Evolutionary conservation across 1,140 invertebrate genomes (phyloP), one percentile per base, ranked within the genome.

Genomic region (Saccostrea glomerata): DNA sequence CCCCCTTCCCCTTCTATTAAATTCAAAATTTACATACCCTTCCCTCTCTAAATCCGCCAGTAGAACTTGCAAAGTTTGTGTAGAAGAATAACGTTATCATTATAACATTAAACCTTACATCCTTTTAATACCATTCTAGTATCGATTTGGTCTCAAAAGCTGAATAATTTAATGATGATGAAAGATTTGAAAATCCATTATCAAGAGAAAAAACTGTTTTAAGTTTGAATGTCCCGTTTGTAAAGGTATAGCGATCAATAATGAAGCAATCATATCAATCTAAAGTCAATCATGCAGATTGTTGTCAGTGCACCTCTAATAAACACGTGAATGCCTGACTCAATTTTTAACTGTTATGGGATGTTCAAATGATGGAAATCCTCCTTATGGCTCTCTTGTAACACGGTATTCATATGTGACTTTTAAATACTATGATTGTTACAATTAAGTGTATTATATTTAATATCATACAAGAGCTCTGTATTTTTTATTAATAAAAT

Each of bases 141-240:
- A 77, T 77, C 12, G 70, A 77, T 77, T 77, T 30, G 13, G 70
- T 77, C 23, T 36, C 25, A 15, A 2, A 30, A 77, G 2, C 25
- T 77, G 70, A 77, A 77, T 77, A 77, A 77, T 77, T 77, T 77
- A 77, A 25, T 77, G 70, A 17, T 77, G 70, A 77, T 77, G 23
- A 66, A 77, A 77, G 70, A 77, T 77, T 77, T 77, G 70, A 77
- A 77, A 30, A 77, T 77, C 70, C 70, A 30, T 30, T 77, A 77
- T 77, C 70, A 15, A 25, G 30, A 77, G 11, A 17, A 77, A 30
- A 77, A 3, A 15, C 70, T 15, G 25, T 25, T 11, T 30, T 13
- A 15, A 3, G 23, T 36, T 30, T 12, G 25, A 77, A 30, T 30
- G 70, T 77, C 30, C 25, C 70, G 70, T 30, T 25, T 30, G 70